Evolutionary conservation across 2,113 vertebrate species (phyloP).

Genomic region (Phrynosoma platyrhinos): DNA sequence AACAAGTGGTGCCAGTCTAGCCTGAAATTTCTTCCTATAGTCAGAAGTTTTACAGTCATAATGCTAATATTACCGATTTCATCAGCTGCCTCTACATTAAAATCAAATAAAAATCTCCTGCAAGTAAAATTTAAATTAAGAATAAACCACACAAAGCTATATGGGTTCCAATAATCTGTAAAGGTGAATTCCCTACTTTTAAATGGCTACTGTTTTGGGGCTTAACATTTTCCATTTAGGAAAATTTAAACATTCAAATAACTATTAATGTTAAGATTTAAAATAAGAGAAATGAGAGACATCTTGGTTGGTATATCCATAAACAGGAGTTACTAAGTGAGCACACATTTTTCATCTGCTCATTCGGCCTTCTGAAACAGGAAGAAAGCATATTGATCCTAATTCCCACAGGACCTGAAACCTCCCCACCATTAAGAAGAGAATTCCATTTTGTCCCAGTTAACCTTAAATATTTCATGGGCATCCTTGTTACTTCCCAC

Average conservation of each 20-base stretch:
- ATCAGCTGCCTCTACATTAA: not conserved
- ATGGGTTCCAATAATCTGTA: not conserved
- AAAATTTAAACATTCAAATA: not conserved
- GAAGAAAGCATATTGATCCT: slow-evolving; percentile 12
- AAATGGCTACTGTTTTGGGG: not conserved
- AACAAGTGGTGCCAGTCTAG: too few species aligned
- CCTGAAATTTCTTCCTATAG: not conserved
- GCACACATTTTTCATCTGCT: not conserved
- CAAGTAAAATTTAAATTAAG: not conserved
- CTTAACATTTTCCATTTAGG: not conserved
- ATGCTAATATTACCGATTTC: not conserved
- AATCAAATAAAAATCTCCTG: not conserved
- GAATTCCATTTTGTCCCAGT: slow-evolving; percentile 5
- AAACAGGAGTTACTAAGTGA: not conserved
- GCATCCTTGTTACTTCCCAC: not conserved
- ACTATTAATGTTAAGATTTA: not conserved
- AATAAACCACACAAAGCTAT: not conserved
- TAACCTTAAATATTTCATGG: slow-evolving; percentile 14
- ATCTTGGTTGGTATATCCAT: not conserved
- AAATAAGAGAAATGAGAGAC: not conserved
- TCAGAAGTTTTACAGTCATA: not conserved
- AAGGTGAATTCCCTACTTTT: not conserved
- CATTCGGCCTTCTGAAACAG: not conserved
- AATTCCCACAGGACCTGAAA: slow-evolving; percentile 6
- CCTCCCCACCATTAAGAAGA: not conserved